Conservation (phyloP, 2,113 vertebrate species). For the Theristicus caerulescens region DNA sequence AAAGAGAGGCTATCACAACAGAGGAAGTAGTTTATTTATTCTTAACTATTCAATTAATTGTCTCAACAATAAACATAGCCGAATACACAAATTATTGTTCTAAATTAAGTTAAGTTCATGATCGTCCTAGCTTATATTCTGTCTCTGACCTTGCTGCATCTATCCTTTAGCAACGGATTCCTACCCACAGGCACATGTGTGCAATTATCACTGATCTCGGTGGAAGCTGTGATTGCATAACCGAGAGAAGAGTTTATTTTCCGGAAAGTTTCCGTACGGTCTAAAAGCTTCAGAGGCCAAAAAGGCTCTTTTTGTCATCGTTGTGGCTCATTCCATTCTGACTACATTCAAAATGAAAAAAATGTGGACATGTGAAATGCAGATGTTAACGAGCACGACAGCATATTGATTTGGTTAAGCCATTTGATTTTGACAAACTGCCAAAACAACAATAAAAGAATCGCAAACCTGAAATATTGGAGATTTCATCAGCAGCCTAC, state of each 20-base stretch:
- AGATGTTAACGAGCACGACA: constrained; percentile 13
- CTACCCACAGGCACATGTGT: not conserved
- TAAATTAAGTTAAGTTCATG: not conserved
- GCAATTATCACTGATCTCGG: not conserved
- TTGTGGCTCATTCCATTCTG: not conserved
- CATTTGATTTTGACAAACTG: constrained; percentile 59
- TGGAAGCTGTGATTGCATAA: not conserved
- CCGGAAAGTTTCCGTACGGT: not conserved
- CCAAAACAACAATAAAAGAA: constrained; percentile 64
- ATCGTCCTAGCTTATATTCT: not conserved
- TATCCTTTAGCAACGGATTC: not conserved
- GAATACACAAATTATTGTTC: not conserved
- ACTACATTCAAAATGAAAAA: not conserved
- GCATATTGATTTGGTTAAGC: constrained; percentile 40
- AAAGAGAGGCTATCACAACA: not conserved
- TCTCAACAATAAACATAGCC: not conserved
- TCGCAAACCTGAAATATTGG: constrained; percentile 8
- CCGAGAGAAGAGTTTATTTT: not conserved
- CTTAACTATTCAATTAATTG: not conserved
- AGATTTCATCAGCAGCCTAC: constrained; percentile 42
- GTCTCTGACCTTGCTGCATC: not conserved
- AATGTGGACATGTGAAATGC: not conserved
- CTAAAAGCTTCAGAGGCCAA: not conserved
- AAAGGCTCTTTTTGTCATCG: not conserved
- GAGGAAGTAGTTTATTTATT: not conserved